Evolutionary conservation across 2,113 vertebrate species (phyloP).

Genomic region (Pelodiscus sinensis): DNA sequence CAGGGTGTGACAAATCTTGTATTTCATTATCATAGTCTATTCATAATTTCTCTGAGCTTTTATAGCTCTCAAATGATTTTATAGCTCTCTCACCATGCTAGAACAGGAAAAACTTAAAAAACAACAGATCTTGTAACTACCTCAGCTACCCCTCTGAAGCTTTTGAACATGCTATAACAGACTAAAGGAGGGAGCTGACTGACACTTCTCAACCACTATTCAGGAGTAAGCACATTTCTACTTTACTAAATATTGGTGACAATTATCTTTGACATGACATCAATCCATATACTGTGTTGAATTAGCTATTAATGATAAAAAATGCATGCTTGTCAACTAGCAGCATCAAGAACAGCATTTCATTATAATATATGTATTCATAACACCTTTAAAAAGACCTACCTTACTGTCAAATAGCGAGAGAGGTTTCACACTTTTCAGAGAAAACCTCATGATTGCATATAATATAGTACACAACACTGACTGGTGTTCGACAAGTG

Average conservation of each 20-base stretch:
- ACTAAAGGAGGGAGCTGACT: not conserved
- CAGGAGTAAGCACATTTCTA: not conserved
- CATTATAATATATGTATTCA: fast-evolving
- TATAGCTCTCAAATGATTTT: not conserved
- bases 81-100: not conserved
- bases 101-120: too few relatives aligned
- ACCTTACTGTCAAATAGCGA: conserved; percentile 96
- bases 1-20: not conserved
- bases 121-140: too few relatives aligned
- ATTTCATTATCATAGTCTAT: not conserved
- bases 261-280: not conserved
- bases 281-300: fast-evolving
- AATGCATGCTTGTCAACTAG: fast-evolving
- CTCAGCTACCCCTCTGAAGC: too few relatives aligned
- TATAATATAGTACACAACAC: conserved; percentile 87
- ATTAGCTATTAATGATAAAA: not conserved
- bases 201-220: not conserved
- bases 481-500: conserved; percentile 93
- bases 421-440: conserved; percentile 90
- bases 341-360: not conserved
- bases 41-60: not conserved
- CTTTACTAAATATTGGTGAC: too few relatives aligned
- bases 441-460: conserved; percentile 84
- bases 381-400: not conserved
- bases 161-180: not conserved